Conservation (phyloP, 53 echinoderm and acorn worm genomes). For the Hippasteria phrygiana region DNA sequence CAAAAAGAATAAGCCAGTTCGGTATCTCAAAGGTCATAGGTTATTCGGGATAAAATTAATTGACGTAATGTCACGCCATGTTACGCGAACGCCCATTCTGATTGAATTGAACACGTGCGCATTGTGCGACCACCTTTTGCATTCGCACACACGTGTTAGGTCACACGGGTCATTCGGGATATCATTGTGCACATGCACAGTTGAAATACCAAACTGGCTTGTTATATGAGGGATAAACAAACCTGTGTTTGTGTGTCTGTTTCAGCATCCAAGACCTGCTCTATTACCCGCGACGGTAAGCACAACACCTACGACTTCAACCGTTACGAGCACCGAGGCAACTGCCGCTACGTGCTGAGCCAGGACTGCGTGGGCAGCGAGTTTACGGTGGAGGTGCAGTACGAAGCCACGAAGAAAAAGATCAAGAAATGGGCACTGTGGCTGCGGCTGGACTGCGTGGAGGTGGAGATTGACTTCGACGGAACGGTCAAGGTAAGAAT, state of each 20-base stretch:
- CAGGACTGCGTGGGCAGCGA: slow-evolving; percentile 71
- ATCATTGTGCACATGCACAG: too few relatives aligned
- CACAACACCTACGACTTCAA: slow-evolving; percentile 68
- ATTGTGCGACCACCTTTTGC: too few relatives aligned
- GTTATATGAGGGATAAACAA: too few relatives aligned
- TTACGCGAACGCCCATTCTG: too few relatives aligned
- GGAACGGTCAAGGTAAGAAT: slow-evolving; percentile 50
- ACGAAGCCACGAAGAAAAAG: slow-evolving; percentile 60
- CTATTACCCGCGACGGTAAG: slow-evolving; percentile 25
- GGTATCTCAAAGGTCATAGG: too few relatives aligned
- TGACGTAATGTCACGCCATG: too few relatives aligned
- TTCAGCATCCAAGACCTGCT: slow-evolving; percentile 69
- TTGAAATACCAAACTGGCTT: too few relatives aligned
- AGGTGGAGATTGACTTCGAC: slow-evolving; percentile 58
- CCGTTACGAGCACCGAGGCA: slow-evolving; percentile 54
- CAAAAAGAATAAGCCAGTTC: too few relatives aligned
- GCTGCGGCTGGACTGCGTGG: slow-evolving; percentile 67
- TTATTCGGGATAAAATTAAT: too few relatives aligned
- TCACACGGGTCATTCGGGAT: too few relatives aligned
- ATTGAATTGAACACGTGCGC: too few relatives aligned
- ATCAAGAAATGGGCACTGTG: slow-evolving; percentile 1
- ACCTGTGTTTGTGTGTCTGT: not conserved
- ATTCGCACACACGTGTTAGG: too few relatives aligned
- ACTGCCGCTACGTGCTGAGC: slow-evolving; percentile 78
- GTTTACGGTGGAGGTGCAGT: slow-evolving; percentile 75